Base-by-base conservation (phyloP, 2,888 invertebrate genomes). In the Quadriops clusia region DNA sequence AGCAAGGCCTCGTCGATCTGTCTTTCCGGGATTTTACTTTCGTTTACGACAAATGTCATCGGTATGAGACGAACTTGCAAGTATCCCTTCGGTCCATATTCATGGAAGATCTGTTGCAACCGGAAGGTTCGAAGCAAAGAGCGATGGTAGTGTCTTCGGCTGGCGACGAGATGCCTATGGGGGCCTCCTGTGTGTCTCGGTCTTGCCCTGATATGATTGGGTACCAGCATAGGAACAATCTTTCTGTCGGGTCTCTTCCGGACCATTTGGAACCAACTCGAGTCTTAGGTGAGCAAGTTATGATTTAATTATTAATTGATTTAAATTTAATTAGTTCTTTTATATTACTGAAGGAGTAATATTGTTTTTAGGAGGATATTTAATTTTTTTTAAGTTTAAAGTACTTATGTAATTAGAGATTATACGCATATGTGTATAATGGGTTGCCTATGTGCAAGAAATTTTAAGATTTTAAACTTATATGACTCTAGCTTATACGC, bases 81-180 rank as follows among this genome's bases (percentile, higher is more conserved):
- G 77, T 87, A 8, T 78, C 85, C 0, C 63, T 94, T 5, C 75
- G 84, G 41, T 86, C 91, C 0, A 71, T 94, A 12, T 68, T 83
- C 3, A 86, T 94, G 82, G 91, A 93, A 57, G 93, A 94, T 61
- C 67, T 93, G 3, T 70, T 84, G 5, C 78, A 82, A 49, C 74
- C 79, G 2, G 69, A 73, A 11, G 79, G 79, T 23, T 83, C 86
- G 0, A 77, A 77, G 45, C 83, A 87, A 60, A 73, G 90, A 17
- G 75, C 77, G 53, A 79, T 93, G 70, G 83, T 93, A 56, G 74
- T 81, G 38, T 87, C 85, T 1, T 74, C 69, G 42, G 53, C 62
- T 52, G 55, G 63, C 53, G 42, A 65, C 54, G 54, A 56, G 18
- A 36, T 47, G 3, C 53, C 56, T 3, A 36, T 42, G 5, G 48